phyloP scores from a whole-genome alignment of 2,888 invertebrate species.

The Philhelius pedissequus region DNA sequence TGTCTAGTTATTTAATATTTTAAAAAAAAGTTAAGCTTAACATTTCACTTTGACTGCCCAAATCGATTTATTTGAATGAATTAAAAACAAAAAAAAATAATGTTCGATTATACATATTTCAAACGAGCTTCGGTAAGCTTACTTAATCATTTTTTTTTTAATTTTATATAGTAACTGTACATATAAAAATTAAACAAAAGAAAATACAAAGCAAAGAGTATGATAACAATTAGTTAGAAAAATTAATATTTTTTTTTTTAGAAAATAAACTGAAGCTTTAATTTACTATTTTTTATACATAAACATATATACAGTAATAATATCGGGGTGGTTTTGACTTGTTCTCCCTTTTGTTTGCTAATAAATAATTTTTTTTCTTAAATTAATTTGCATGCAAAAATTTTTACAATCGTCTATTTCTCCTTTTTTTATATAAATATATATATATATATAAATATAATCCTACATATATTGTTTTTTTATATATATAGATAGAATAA shows the following conservation, averaged over 20 bases:
- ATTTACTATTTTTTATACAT: constrained; percentile 31
- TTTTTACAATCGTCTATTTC: constrained; percentile 38
- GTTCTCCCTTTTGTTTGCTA: constrained; percentile 68
- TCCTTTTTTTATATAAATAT: constrained; percentile 39
- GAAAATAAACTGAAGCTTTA: constrained; percentile 33
- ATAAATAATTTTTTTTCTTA: constrained; percentile 54
- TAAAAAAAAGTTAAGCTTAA: not conserved
- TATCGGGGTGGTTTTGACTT: constrained; percentile 68
- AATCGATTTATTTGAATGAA: not conserved
- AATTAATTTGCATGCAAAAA: constrained; percentile 65
- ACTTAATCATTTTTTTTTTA: not conserved
- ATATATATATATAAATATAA: constrained; percentile 36
- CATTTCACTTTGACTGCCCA: constrained; percentile 21
- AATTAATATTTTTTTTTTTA: constrained; percentile 28
- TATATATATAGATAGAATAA: constrained; percentile 17
- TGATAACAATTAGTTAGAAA: constrained; percentile 46
- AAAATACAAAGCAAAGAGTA: constrained; percentile 68
- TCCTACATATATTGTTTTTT: constrained; percentile 42
- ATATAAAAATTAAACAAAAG: constrained; percentile 26
- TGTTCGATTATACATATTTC: not conserved
- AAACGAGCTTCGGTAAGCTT: not conserved
- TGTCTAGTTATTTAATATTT: too few species aligned
- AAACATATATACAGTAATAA: constrained; percentile 40
- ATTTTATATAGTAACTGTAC: constrained; percentile 15
- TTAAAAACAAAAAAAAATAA: not conserved